A percentile compares a stretch with the other conserved stretches of the same genome.
Conservation (phyloP, 2,797 vertebrate species). For the Molossus alvarezi region DNA sequence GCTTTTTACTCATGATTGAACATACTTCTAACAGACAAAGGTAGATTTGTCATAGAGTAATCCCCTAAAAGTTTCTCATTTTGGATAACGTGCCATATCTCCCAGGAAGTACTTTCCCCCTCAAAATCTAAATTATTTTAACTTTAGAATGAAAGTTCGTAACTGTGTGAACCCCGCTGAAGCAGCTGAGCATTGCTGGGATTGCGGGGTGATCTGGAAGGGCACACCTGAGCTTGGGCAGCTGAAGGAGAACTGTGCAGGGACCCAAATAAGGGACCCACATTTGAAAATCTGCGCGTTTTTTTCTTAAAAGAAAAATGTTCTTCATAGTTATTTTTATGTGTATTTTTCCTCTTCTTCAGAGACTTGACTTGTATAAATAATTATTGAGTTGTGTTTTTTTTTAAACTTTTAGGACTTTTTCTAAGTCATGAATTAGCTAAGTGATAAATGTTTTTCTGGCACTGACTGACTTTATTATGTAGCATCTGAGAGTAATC, state of each 20-base stretch:
- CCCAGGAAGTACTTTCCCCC: not conserved
- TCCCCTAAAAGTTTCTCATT: not conserved
- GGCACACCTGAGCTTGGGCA: not conserved
- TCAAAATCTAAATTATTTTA: constrained; percentile 10
- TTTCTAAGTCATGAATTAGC: constrained; percentile 72
- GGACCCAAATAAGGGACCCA: not conserved
- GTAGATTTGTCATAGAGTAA: not conserved
- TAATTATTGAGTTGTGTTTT: not conserved
- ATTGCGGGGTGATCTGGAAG: not conserved
- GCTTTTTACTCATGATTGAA: not conserved
- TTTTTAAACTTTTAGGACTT: constrained; percentile 61
- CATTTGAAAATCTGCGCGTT: not conserved
- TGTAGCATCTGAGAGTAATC: constrained; percentile 50
- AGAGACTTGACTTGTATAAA: constrained; percentile 51
- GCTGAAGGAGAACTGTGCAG: not conserved
- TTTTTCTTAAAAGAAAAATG: constrained; percentile 15
- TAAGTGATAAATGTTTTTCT: constrained; percentile 77
- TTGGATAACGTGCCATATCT: not conserved
- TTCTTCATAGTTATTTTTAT: not conserved
- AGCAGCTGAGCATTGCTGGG: not conserved
- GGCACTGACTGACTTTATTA: constrained; percentile 73
- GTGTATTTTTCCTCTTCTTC: constrained; percentile 29
- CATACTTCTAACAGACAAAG: not conserved
- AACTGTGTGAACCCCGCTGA: not conserved
- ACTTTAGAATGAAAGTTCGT: not conserved